Base-by-base conservation (phyloP, 1,140 invertebrate genomes). In the Brachionus calyciflorus region DNA sequence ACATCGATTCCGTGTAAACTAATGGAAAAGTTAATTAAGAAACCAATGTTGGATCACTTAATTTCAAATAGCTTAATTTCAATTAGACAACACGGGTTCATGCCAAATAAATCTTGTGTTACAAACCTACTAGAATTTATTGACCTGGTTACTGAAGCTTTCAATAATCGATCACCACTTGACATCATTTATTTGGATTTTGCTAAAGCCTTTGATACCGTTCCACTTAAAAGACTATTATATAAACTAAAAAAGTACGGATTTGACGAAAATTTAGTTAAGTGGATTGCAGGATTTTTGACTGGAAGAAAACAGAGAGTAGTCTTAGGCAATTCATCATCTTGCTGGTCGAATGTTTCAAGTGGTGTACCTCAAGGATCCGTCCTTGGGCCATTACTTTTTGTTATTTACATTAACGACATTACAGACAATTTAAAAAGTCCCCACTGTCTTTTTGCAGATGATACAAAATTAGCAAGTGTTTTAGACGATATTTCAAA, bases 191-290 rank as follows among this genome's bases (percentile, higher is more conserved):
- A 76, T 26, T 40, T 79, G 24, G 78, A 79, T 40, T 79, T 79
- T 51, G 21, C 21, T 6, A 79, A 79, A 48, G 79, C 79, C 1
- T 79, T 79, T 28, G 76, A 79, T 30, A 73, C 33, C 37, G 78
- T 79, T 33, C 55, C 46, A 7, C 77, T 77, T 70, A 33, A 75
- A 46, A 5, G 65, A 33, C 68, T 78, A 5, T 14, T 78, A 9
- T 1, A 40, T 3, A 79, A 79, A 46, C 28, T 79, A 28, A 49
- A 77, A 51, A 19, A 44, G 3, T 77, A 55, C 49, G 77, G 77
- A 19, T 21, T 79, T 41, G 19, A 40, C 10, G 48, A 73, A 30
- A 17, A 57, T 40, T 60, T 76, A 9, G 70, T 78, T 9, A 24
- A 48, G 5, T 80, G 78, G 78, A 77, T 79, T 77, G 12, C 33